Percentiles rank a stretch among this genome's conserved stretches.
Conservation (phyloP, 2,888 invertebrate species). For the Embidobia sp. region DNA sequence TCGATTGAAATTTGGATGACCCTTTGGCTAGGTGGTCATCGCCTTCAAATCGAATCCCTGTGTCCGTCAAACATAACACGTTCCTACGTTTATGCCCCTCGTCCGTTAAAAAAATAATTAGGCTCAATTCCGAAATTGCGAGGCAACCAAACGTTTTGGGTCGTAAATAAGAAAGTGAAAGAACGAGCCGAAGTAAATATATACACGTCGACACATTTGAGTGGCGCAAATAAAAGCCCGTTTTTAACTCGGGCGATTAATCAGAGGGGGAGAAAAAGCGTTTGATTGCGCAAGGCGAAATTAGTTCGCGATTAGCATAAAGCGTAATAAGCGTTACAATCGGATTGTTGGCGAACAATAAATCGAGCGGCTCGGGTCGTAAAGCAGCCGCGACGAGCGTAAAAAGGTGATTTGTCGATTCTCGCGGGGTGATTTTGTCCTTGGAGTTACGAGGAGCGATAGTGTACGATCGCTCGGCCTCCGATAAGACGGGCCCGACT, state of each 20-base stretch:
- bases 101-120: too few relatives aligned
- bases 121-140: too few relatives aligned
- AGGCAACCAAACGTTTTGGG: too few relatives aligned
- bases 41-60: too few relatives aligned
- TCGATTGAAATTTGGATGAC: too few relatives aligned
- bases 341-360: conserved; percentile 45
- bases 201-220: too few relatives aligned
- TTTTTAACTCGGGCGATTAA: not conserved
- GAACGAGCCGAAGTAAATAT: too few relatives aligned
- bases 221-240: too few relatives aligned
- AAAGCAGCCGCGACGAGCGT: conserved; percentile 34
- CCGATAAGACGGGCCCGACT: conserved; percentile 43
- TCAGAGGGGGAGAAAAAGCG: not conserved
- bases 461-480: conserved; percentile 59
- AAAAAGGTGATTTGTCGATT: conserved; percentile 66
- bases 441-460: conserved; percentile 66
- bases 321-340: conserved; percentile 46
- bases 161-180: too few relatives aligned
- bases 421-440: conserved; percentile 63
- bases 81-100: too few relatives aligned
- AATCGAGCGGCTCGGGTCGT: conserved; percentile 35
- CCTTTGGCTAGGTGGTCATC: too few relatives aligned
- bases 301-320: conserved; percentile 55
- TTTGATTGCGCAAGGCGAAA: conserved; percentile 33
- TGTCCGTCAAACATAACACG: too few relatives aligned